Evolutionary conservation across 2,113 vertebrate genomes (phyloP).

Genomic region (Plestiodon gilberti): DNA sequence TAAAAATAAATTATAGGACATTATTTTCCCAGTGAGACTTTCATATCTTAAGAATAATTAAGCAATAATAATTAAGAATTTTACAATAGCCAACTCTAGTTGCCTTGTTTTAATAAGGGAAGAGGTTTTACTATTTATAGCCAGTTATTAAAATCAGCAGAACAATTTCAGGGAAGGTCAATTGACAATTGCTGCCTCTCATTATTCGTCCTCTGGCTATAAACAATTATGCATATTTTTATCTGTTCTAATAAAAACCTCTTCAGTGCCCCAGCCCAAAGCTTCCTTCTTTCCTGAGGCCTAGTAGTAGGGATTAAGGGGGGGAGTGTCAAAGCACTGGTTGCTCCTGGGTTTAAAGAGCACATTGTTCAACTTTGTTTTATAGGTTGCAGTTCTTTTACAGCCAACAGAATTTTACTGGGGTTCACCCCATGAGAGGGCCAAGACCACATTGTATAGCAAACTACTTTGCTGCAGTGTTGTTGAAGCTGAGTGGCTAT

Average conservation of each 20-base stretch:
- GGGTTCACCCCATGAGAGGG: not conserved
- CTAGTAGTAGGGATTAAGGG: not conserved
- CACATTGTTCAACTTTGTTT: not conserved
- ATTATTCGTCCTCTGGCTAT: constrained; percentile 4
- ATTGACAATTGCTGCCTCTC: not conserved
- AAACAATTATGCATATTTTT: not conserved
- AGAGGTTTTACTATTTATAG: not conserved
- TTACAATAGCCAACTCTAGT: not conserved
- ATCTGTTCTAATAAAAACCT: not conserved
- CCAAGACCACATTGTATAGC: not conserved
- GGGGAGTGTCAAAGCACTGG: not conserved
- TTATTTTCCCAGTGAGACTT: not conserved
- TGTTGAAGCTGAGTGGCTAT: not conserved
- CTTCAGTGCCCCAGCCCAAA: not conserved
- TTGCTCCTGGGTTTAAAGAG: not conserved
- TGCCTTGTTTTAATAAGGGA: not conserved
- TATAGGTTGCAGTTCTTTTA: not conserved
- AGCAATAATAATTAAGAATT: not conserved
- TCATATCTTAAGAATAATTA: not conserved
- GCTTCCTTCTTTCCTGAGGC: not conserved
- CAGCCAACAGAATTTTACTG: not conserved
- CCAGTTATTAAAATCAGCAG: not conserved
- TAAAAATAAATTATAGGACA: not conserved
- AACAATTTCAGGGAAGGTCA: constrained; percentile 1
- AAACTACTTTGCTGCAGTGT: not conserved